Conservation (phyloP, 2,113 vertebrate species). For the Octodon degus region DNA sequence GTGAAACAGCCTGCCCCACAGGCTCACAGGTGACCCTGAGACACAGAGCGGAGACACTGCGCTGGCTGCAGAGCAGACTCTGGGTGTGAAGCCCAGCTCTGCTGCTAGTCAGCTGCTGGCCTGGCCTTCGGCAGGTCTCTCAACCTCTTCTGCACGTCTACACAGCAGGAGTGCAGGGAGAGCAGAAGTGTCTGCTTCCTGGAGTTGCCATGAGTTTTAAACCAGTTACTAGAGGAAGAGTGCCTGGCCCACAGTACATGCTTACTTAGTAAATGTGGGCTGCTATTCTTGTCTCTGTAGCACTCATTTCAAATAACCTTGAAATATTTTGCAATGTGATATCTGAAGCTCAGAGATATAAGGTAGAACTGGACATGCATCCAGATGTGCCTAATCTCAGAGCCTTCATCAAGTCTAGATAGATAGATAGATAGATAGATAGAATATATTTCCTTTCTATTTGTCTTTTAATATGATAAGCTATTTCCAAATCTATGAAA, state of each 20-base stretch:
- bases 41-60: neutral
- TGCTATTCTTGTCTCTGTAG: neutral
- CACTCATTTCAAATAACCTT: neutral
- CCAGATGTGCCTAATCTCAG: neutral
- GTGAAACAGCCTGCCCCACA: neutral
- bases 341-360: neutral
- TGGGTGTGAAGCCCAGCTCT: neutral
- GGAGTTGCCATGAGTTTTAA: neutral
- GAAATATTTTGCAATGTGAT: neutral
- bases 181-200: neutral
- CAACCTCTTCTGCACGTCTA: neutral
- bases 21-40: neutral
- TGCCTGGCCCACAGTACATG: neutral
- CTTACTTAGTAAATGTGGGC: neutral
- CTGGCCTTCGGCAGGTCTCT: neutral
- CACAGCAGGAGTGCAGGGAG: neutral
- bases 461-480: neutral
- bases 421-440: neutral
- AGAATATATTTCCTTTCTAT: neutral
- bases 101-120: neutral
- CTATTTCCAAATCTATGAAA: neutral
- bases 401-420: neutral
- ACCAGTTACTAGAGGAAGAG: neutral
- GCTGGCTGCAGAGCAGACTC: neutral
- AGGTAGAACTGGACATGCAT: neutral